Evolutionary conservation across 2,888 invertebrate species (phyloP), one percentile per base, ranked within the genome.

Genomic region (Disparrhopalites patrizii): DNA sequence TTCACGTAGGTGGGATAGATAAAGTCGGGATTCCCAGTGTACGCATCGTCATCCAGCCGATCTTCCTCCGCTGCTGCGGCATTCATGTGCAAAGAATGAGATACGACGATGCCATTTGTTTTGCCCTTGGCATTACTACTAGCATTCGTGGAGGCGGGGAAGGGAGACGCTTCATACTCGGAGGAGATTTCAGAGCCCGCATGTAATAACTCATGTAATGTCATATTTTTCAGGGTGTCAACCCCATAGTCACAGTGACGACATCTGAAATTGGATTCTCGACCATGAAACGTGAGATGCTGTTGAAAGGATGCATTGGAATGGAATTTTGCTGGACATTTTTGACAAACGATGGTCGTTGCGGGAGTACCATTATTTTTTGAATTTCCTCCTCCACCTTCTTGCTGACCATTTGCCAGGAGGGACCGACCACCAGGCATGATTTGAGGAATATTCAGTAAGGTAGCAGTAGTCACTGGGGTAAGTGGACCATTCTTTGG

Each of bases 1-100:
- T 88, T 87, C 65, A 88, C 77, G 72, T 86, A 87, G 0, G 87
- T 87, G 1, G 88, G 89, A 77, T 89, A 89, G 61, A 86, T 85
- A 76, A 89, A 89, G 72, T 87, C 86, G 0, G 89, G 89, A 79
- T 87, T 89, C 3, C 89, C 89, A 69, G 86, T 85, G 47, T 65
- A 70, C 0, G 70, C 72, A 57, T 69, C 69, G 33, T 69, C 71
- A 43, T 70, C 70, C 18, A 63, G 31, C 1, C 27, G 18, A 3
- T 86, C 86, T 4, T 86, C 86, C 77, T 88, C 87, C n/a, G n/a
- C n/a, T n/a, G n/a, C n/a, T n/a, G n/a, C n/a, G n/a, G n/a, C n/a
- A 23, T 47, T 3, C 8, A 15, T 8, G 13, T 47, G 18, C 5
- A 47, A 20, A 3, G 47, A 3, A 3, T 20, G 47, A 8, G 47